These are phyloP conservation scores for Pteropus rufus DNA, from an alignment of 2,797 vertebrate species.

Conservation along the genomic window DNA sequence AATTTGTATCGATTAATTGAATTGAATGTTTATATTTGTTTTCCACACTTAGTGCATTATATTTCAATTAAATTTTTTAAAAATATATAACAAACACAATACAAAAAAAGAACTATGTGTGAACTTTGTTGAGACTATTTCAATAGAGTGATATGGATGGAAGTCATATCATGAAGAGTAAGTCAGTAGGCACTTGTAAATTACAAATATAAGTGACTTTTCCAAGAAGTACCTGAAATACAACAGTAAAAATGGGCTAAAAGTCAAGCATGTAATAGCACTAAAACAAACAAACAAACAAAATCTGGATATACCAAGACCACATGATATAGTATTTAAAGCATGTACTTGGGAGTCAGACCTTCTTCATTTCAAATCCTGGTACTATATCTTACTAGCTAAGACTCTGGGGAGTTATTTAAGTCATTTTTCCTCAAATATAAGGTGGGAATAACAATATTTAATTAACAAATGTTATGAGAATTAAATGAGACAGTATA, in stretches of 20 bases:
- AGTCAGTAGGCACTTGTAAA: background rate
- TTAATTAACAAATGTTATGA: background rate
- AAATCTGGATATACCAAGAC: background rate
- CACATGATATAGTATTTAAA: background rate
- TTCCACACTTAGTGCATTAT: background rate
- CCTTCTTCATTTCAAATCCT: background rate
- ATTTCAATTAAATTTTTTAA: background rate
- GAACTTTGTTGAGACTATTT: background rate
- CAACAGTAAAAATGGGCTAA: background rate
- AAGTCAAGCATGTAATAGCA: background rate
- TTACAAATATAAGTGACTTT: background rate
- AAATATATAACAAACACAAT: background rate
- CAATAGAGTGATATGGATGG: background rate
- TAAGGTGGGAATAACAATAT: background rate
- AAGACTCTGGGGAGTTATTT: background rate
- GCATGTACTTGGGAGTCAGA: background rate
- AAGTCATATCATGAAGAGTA: background rate
- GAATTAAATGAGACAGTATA: background rate
- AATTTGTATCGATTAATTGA: background rate
- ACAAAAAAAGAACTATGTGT: background rate
- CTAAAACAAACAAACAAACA: background rate
- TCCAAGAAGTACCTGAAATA: background rate
- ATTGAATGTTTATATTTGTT: background rate
- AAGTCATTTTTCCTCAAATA: background rate
- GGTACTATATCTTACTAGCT: background rate